phyloP scores from a whole-genome alignment of 2,113 vertebrate genomes.

The Aegithalos caudatus region DNA sequence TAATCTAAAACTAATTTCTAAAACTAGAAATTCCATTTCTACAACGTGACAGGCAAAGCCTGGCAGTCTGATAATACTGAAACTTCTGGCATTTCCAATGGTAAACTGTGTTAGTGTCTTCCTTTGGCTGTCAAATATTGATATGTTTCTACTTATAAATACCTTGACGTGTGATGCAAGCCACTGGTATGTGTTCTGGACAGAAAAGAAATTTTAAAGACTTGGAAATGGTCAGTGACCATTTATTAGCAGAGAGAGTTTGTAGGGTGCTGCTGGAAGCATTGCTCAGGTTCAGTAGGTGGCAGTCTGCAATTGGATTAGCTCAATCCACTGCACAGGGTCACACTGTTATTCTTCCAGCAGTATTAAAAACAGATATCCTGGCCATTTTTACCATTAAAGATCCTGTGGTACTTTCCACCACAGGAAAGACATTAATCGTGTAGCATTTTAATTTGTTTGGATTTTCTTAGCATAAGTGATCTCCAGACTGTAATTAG shows the following conservation, averaged over 20 bases:
- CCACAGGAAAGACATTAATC: not conserved
- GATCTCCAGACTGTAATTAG: not conserved
- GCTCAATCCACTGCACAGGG: not conserved
- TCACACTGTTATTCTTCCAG: not conserved
- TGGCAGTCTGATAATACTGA: not conserved
- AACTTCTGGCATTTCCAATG: not conserved
- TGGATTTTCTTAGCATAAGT: not conserved
- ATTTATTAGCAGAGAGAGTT: not conserved
- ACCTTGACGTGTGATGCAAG: not conserved
- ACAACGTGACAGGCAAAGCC: not conserved
- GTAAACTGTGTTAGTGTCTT: not conserved
- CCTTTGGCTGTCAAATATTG: not conserved
- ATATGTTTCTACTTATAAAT: not conserved
- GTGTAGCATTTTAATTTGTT: not conserved
- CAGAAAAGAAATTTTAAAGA: not conserved
- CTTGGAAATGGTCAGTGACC: not conserved
- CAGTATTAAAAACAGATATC: not conserved
- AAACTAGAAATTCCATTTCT: not conserved
- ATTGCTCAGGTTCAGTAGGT: slow-evolving; percentile 31
- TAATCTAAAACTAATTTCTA: too few species aligned
- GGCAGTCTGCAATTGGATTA: slow-evolving; percentile 49
- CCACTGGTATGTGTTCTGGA: not conserved
- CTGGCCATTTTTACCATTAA: not conserved
- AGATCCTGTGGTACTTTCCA: not conserved
- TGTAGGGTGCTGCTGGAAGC: not conserved